Evolutionary conservation across 2,797 vertebrate species (phyloP).

Genomic region (Pachyuromys duprasi): DNA sequence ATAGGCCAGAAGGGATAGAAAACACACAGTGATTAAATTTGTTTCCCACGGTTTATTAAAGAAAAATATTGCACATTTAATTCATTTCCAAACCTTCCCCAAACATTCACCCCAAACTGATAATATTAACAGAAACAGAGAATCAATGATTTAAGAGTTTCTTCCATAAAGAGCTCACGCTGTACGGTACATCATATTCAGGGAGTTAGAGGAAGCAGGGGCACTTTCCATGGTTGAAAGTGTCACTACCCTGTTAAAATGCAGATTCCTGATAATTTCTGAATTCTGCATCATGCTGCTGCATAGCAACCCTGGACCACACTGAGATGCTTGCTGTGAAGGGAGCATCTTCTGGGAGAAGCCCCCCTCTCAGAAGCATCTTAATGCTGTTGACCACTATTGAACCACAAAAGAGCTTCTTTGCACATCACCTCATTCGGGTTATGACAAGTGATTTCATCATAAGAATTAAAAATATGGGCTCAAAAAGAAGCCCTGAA

Average conservation of each 20-base stretch:
- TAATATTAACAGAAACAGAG: background rate
- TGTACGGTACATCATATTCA: background rate
- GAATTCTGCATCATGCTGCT: no score
- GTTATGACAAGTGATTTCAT: background rate
- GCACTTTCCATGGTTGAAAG: background rate
- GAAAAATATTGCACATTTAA: background rate
- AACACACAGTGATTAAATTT: background rate
- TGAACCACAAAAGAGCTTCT: background rate
- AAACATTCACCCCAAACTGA: background rate
- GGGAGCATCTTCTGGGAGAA: background rate
- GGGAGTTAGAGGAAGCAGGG: background rate
- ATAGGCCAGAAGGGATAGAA: background rate
- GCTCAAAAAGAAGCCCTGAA: background rate
- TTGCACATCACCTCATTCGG: background rate
- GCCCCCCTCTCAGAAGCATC: background rate
- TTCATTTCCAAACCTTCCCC: background rate
- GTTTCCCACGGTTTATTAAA: background rate
- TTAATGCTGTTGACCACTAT: background rate
- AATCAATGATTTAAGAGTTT: background rate
- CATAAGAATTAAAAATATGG: background rate
- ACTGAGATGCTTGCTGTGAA: background rate
- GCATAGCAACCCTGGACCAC: rapidly evolving
- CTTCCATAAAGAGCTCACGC: no score
- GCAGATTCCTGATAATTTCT: background rate
- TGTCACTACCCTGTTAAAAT: background rate